These are phyloP conservation scores for Portevinia maculata DNA, from an alignment of 2,888 invertebrate species.

Conservation along the genomic window DNA sequence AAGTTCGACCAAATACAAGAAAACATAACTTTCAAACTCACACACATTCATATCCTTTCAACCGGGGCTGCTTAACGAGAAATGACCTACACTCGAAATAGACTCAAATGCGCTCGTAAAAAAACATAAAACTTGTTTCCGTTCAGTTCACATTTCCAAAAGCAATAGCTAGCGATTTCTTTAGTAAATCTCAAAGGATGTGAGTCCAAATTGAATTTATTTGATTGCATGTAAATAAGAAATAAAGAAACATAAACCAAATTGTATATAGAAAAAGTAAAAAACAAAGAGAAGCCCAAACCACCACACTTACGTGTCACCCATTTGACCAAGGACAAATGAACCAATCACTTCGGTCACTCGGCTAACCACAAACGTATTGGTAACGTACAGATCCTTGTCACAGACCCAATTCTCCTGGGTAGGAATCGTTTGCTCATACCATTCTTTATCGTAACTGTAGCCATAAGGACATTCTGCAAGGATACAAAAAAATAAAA, in stretches of 20 bases:
- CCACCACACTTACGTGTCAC: conserved; percentile 84
- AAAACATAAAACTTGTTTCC: conserved; percentile 20
- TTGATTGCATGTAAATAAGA: conserved; percentile 65
- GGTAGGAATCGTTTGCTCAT: conserved; percentile 83
- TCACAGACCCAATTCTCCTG: conserved; percentile 85
- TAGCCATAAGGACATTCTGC: conserved; percentile 84
- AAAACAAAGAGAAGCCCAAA: conserved; percentile 47
- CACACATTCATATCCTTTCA: conserved; percentile 5
- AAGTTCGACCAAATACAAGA: no score
- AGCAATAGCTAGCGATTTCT: neutral
- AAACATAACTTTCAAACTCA: conserved; percentile 15
- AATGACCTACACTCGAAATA: conserved; percentile 8
- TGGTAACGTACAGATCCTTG: conserved; percentile 84
- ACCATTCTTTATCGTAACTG: conserved; percentile 85
- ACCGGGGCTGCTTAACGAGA: neutral
- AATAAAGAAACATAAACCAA: conserved; percentile 49
- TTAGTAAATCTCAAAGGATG: conserved; percentile 49
- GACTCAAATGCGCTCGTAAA: conserved; percentile 8
- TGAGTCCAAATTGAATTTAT: conserved; percentile 70
- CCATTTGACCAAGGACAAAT: conserved; percentile 84
- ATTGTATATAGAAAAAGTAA: conserved; percentile 25
- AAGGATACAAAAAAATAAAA: conserved; percentile 73
- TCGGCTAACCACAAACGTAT: conserved; percentile 84
- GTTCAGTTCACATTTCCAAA: conserved; percentile 19
- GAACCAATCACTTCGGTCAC: conserved; percentile 85